Base-by-base conservation (phyloP, 1,140 invertebrate genomes). In the Lepidurus arcticus region DNA sequence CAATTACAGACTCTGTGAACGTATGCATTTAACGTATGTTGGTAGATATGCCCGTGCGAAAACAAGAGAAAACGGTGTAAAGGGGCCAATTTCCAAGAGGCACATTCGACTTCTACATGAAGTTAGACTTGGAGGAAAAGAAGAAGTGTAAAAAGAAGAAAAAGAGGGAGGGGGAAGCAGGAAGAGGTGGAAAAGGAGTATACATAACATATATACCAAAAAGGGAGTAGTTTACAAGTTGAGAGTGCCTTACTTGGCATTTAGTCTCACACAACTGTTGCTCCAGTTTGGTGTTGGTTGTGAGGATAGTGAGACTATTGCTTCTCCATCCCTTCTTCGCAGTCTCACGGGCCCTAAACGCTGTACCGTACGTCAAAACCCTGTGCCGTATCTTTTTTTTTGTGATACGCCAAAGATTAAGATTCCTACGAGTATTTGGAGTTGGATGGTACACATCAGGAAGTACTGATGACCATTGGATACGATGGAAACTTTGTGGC, bases 1-100 rank as follows among this genome's bases (percentile, higher is more conserved):
- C 53, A 65, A 65, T 65, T 65, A 65, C 53, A 65, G 16, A 65
- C 53, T 65, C 16, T n/a, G 7, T 65, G 53, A n/a, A 65, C 53
- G 16, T 65, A 13, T 16, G 21, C 53, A 65, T 65, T n/a, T 65
- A 16, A 65, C 9, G 6, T n/a, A 65, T 7, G 53, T 65, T n/a
- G 7, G 13, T 65, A 7, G 53, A 65, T 13, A 21, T 65, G 53
- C 16, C 53, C 16, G 21, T 65, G 53, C 53, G 53, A 65, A 65
- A 65, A 65, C 53, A 65, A 65, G 53, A 1, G 21, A 13, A 21
- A 21, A 65, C 53, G 53, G 45, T 16, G 10, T 7, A 65, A 16
- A 3, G 53, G 53, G 53, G 21, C 53, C n/a, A 65, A 34, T 34
- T 65, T 65, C 21, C 53, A 65, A 65, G 13, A n/a, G 53, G 53